Conservation (phyloP, 2,888 invertebrate genomes). For the Ecliptopera silaceata region DNA sequence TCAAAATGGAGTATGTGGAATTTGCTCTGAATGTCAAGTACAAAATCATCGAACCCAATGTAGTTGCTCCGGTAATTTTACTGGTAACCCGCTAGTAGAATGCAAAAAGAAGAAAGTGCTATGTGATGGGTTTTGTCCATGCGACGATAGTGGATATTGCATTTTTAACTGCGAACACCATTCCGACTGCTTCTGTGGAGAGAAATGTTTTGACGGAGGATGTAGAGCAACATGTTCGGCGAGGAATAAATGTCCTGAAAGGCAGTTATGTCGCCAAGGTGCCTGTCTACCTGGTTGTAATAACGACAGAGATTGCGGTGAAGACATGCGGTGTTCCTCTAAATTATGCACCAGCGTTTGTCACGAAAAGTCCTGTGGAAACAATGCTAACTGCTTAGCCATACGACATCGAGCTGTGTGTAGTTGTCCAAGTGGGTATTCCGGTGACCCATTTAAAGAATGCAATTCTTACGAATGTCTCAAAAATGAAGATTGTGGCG, state of each 20-base stretch:
- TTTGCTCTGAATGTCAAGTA: slow-evolving; percentile 92
- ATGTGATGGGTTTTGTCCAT: slow-evolving; percentile 91
- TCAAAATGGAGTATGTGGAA: slow-evolving; percentile 88
- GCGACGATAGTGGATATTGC: slow-evolving; percentile 92
- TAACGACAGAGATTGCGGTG: slow-evolving; percentile 90
- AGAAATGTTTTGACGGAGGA: slow-evolving; percentile 88
- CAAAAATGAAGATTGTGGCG: slow-evolving; percentile 89
- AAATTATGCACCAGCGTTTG: slow-evolving; percentile 89
- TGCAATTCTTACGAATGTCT: slow-evolving; percentile 91
- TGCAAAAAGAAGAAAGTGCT: slow-evolving; percentile 88
- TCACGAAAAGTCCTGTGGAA: slow-evolving; percentile 88
- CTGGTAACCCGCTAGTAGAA: slow-evolving; percentile 91
- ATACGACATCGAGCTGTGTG: slow-evolving; percentile 93
- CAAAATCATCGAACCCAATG: slow-evolving; percentile 93
- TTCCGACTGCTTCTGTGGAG: slow-evolving; percentile 91
- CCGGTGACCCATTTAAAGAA: slow-evolving; percentile 89
- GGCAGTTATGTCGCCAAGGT: slow-evolving; percentile 89
- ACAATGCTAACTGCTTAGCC: slow-evolving; percentile 90
- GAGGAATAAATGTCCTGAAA: slow-evolving; percentile 87
- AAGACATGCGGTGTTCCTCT: slow-evolving; percentile 87
- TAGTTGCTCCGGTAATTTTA: slow-evolving; percentile 90
- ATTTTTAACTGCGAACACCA: slow-evolving; percentile 85
- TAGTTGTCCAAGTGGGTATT: slow-evolving; percentile 93
- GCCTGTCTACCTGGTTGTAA: slow-evolving; percentile 91
- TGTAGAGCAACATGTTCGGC: slow-evolving; percentile 89